phyloP scores from a whole-genome alignment of 2,113 vertebrate genomes.

The Paratilapia polleni region DNA sequence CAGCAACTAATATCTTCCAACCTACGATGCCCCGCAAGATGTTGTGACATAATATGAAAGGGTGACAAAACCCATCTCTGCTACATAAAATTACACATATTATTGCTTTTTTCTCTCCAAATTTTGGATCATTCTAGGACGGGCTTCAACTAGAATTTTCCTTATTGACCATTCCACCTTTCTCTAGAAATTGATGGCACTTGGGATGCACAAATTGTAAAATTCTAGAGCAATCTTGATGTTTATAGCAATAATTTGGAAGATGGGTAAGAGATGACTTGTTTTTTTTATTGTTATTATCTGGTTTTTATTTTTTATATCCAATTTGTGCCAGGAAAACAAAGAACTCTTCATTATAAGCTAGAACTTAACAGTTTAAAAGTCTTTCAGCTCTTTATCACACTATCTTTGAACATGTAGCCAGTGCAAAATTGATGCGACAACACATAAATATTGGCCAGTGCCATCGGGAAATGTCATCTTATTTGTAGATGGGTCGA shows the following conservation, averaged over 20 bases:
- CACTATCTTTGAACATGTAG: neutral
- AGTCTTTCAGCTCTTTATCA: neutral
- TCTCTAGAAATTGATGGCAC: neutral
- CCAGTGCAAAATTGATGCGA: neutral
- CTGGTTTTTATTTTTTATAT: neutral
- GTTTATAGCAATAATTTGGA: neutral
- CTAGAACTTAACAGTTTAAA: neutral
- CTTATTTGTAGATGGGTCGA: neutral
- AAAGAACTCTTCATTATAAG: neutral
- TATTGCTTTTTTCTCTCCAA: conserved; percentile 12
- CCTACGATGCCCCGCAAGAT: neutral
- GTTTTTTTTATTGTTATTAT: neutral
- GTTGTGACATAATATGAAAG: neutral
- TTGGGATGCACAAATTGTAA: neutral
- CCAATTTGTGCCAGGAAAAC: neutral
- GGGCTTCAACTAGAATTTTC: neutral
- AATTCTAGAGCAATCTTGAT: neutral
- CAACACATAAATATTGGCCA: neutral
- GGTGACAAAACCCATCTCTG: neutral
- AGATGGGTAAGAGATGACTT: neutral
- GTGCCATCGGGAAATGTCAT: neutral
- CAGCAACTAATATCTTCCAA: neutral
- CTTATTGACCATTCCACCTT: neutral
- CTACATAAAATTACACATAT: conserved; percentile 9
- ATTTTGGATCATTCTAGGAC: neutral